Evolutionary conservation across 2,888 invertebrate genomes (phyloP), one percentile per base, ranked within the genome.

Genomic region (Zele albiditarsus): DNA sequence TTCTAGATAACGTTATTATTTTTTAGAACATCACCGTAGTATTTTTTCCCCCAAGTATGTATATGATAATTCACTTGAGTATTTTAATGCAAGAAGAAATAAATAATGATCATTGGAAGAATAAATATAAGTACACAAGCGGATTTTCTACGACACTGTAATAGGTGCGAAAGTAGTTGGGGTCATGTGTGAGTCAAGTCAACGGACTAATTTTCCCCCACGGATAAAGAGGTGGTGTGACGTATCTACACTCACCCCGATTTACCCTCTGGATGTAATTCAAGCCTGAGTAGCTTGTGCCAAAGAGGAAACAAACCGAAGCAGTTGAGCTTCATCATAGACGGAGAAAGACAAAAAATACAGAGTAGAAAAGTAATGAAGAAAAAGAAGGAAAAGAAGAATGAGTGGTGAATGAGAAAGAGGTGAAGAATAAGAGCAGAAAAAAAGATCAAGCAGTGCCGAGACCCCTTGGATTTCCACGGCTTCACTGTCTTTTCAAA

Each of bases 381-480:
- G 69, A 71, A 16, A 49, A 72, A 78, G 75, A 72, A 63, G 72
- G 74, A 42, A 65, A 42, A 33, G 68, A 38, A 73, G 78, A 77
- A 67, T 31, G 66, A 73, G 71, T 28, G 75, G 78, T 80, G 76
- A 78, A 80, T 78, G 76, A 81, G 77, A 77, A 74, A 46, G 46
- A 46, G n/a, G n/a, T n/a, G n/a, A 70, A 76, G 73, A 78, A 77
- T 79, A 80, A 77, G 75, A 68, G 67, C 67, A 58, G 53, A 78
- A 77, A 79, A 80, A 82, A 82, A 87, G 85, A 86, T 88, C 85
- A 87, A 87, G 85, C 85, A 85, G 86, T 84, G 86, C 84, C 85
- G 85, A 86, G 87, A 88, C 88, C 89, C 88, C 87, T 85, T 79
- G 82, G 87, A 86, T 88, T 89, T 89, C 89, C 88, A 88, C 87